Conservation (phyloP, 2,797 vertebrate genomes). For the Cuculus canorus region DNA sequence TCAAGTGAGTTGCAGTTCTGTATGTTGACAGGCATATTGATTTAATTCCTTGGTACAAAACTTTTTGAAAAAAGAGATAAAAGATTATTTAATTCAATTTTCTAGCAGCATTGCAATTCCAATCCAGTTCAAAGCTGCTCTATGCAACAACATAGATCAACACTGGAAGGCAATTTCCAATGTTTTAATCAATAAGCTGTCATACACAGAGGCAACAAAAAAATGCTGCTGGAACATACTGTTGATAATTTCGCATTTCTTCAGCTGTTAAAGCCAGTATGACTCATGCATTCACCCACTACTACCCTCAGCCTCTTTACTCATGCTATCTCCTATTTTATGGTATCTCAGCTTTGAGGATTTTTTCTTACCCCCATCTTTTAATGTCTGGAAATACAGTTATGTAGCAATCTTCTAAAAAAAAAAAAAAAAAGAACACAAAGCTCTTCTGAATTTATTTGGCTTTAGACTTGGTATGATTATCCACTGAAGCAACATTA, state of each 20-base stretch:
- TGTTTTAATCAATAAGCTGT: conserved; percentile 21
- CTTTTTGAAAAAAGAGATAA: not conserved
- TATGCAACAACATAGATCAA: not conserved
- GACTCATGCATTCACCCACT: not conserved
- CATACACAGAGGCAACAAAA: not conserved
- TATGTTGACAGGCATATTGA: not conserved
- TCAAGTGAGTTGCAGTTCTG: not conserved
- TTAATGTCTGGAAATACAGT: not conserved
- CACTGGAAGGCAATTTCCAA: not conserved
- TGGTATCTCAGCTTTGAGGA: not conserved
- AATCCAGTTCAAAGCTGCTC: not conserved
- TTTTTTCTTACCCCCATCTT: not conserved
- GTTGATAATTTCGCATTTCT: conserved; percentile 15
- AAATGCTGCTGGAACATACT: not conserved
- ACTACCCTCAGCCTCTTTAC: conserved; percentile 15
- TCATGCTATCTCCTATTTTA: not conserved
- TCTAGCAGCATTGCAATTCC: not conserved
- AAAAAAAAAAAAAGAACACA: not conserved
- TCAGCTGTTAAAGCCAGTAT: not conserved
- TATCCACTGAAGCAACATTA: not conserved
- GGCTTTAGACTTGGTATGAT: not conserved
- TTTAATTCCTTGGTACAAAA: not conserved
- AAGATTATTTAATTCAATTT: not conserved
- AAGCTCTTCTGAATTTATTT: not conserved
- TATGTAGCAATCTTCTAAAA: not conserved